A percentile compares a stretch with the other conserved stretches of the same genome.
These are phyloP conservation scores for Gallinago paraguaiae DNA, from an alignment of 2,113 vertebrate genomes.

Conservation along the genomic window DNA sequence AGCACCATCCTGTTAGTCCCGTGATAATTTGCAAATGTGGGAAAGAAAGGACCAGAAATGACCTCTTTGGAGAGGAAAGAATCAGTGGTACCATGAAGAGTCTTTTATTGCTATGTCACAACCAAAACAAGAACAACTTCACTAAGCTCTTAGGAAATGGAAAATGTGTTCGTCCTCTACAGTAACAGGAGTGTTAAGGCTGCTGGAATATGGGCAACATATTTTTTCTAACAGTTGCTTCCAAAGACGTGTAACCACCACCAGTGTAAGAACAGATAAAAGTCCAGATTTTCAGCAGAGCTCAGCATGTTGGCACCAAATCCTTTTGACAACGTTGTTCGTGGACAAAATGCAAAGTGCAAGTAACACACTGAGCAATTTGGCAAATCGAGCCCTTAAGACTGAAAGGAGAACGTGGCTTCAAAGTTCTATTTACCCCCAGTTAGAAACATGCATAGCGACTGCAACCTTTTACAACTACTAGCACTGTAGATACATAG, in stretches of 20 bases:
- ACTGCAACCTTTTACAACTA: neutral
- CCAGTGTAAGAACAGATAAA: neutral
- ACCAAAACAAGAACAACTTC: neutral
- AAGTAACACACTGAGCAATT: neutral
- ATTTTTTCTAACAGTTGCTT: neutral
- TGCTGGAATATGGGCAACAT: neutral
- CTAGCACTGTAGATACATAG: fast-evolving
- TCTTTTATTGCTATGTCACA: neutral
- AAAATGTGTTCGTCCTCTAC: neutral
- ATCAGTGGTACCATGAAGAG: neutral
- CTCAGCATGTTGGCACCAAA: neutral
- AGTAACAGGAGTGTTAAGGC: neutral
- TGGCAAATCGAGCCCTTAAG: neutral
- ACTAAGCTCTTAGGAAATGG: neutral
- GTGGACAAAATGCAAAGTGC: neutral
- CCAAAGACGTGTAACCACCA: neutral
- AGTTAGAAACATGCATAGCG: neutral
- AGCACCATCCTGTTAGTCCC: neutral
- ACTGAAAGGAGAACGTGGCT: neutral
- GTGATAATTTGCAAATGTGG: neutral
- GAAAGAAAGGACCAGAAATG: neutral
- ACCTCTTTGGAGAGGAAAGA: neutral
- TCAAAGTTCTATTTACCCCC: neutral
- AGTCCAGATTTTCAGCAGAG: neutral
- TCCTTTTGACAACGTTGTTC: neutral